Percentiles rank a stretch among this genome's conserved stretches.
phyloP scores from a whole-genome alignment of 2,113 vertebrate genomes.

The Catagonus wagneri region DNA sequence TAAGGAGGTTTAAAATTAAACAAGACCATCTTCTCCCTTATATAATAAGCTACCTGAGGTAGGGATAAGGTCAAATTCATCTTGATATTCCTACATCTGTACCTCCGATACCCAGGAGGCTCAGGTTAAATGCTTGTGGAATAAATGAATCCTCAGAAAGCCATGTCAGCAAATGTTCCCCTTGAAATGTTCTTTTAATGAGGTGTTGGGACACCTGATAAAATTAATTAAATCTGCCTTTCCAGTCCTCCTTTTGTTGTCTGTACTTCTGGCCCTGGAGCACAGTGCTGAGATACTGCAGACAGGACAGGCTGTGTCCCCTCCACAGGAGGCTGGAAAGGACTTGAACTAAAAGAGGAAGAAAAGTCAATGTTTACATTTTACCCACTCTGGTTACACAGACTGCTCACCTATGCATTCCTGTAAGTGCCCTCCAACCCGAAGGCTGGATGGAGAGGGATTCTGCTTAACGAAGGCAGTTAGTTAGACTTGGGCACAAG shows the following conservation, averaged over 20 bases:
- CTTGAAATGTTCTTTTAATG: constrained; percentile 29
- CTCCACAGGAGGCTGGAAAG: background rate
- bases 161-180: constrained; percentile 10
- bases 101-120: background rate
- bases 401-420: background rate
- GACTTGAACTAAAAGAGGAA: background rate
- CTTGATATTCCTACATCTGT: background rate
- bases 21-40: constrained; percentile 51
- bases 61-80: background rate
- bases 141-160: constrained; percentile 57
- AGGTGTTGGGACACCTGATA: background rate
- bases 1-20: constrained; percentile 4
- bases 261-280: background rate
- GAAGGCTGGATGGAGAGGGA: background rate
- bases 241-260: background rate
- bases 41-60: constrained; percentile 51
- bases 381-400: background rate
- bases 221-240: background rate
- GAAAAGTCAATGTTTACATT: background rate
- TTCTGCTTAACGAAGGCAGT: background rate
- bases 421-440: background rate
- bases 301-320: background rate
- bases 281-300: background rate
- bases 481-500: background rate
- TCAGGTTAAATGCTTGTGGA: background rate